Evolutionary conservation across 2,888 invertebrate genomes (phyloP).

Genomic region (Apodemia duryi): DNA sequence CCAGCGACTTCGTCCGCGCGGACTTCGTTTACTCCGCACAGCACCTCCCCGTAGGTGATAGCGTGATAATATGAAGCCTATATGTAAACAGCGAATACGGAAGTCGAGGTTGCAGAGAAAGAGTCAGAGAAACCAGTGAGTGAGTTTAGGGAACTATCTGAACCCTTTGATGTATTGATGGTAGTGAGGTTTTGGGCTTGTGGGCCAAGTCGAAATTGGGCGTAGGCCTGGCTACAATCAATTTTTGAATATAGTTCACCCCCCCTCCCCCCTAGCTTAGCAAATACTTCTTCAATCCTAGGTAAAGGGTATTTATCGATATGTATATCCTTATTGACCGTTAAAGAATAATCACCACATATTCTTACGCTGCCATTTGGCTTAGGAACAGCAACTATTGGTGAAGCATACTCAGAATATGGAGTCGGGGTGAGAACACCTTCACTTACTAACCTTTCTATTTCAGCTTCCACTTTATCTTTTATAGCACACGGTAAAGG

Average conservation of each 20-base stretch:
- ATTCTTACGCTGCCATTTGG: conserved; percentile 23
- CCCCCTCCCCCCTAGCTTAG: conserved; percentile 30
- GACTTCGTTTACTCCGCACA: too few species aligned
- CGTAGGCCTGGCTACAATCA: conserved; percentile 28
- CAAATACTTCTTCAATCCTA: conserved; percentile 27
- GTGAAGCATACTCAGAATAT: conserved; percentile 26
- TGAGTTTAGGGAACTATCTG: neutral
- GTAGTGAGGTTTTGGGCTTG: conserved; percentile 20
- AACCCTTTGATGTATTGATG: conserved; percentile 27
- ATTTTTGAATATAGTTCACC: conserved; percentile 26
- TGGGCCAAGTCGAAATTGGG: conserved; percentile 23
- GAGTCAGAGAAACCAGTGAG: neutral
- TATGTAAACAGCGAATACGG: neutral
- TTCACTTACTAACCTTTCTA: too few species aligned
- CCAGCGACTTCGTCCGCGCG: too few species aligned
- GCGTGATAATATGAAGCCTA: too few species aligned
- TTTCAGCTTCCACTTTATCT: too few species aligned
- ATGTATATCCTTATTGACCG: conserved; percentile 28
- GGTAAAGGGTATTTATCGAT: conserved; percentile 29
- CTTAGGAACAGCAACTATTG: conserved; percentile 26
- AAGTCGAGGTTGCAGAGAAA: neutral
- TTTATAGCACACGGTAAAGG: too few species aligned
- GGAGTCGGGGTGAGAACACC: conserved; percentile 14
- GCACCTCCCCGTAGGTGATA: too few species aligned
- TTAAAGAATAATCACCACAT: conserved; percentile 27